Conservation (phyloP, 2,113 vertebrate genomes). For the Ibidorhyncha struthersii region DNA sequence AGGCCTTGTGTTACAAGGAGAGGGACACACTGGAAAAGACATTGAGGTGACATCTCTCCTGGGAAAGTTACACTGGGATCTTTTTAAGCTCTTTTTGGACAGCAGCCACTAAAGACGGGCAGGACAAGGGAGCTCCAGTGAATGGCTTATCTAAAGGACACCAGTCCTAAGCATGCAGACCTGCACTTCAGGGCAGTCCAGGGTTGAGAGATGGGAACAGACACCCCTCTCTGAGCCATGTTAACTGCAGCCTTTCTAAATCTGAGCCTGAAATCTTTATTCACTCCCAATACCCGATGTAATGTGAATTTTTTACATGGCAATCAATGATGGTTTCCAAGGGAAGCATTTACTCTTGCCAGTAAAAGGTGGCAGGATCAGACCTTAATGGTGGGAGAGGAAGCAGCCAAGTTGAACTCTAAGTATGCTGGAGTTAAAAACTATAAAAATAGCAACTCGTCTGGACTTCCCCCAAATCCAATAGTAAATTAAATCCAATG, state of each 20-base stretch:
- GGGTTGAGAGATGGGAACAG: background rate
- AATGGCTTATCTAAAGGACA: background rate
- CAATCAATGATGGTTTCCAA: background rate
- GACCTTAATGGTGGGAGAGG: background rate
- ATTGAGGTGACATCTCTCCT: background rate
- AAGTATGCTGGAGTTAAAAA: background rate
- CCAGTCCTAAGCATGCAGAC: background rate
- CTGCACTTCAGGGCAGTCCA: background rate
- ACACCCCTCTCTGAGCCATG: background rate
- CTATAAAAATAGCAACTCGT: background rate
- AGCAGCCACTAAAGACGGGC: background rate
- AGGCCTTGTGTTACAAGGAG: background rate
- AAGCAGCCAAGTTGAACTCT: background rate
- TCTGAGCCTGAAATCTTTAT: background rate
- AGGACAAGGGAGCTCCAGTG: background rate
- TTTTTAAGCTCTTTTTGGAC: constrained; percentile 9
- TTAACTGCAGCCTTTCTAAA: background rate
- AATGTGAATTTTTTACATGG: background rate
- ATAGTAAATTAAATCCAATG: background rate
- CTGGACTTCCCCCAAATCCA: background rate
- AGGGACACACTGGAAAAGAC: background rate
- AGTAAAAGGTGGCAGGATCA: background rate
- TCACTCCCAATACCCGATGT: background rate
- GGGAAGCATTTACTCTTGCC: background rate
- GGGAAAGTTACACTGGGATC: background rate